phyloP scores from a whole-genome alignment of 2,113 vertebrate species.

The Cebidichthys violaceus region DNA sequence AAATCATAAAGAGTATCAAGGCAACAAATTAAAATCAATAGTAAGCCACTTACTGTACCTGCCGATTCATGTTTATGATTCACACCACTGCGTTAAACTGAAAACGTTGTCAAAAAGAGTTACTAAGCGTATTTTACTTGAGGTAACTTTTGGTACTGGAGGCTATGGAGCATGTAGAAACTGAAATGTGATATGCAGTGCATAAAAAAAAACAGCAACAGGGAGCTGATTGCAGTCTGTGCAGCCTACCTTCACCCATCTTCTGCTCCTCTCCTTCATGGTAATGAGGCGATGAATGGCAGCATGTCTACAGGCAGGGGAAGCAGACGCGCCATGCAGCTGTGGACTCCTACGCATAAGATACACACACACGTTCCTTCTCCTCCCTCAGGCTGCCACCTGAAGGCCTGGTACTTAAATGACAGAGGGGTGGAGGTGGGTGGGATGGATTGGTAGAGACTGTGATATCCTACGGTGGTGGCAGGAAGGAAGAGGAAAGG shows the following conservation, averaged over 20 bases:
- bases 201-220: slow-evolving; percentile 51
- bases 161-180: slow-evolving; percentile 41
- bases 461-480: slow-evolving; percentile 25
- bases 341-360: slow-evolving; percentile 71
- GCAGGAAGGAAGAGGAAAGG: slow-evolving; percentile 19
- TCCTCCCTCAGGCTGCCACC: slow-evolving; percentile 62
- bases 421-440: slow-evolving; percentile 44
- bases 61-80: slow-evolving; percentile 15
- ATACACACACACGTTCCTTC: slow-evolving; percentile 39
- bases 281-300: slow-evolving; percentile 80
- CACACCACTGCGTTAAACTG: background rate
- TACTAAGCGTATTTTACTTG: slow-evolving; percentile 27
- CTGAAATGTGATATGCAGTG: slow-evolving; percentile 50
- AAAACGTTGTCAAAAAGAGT: background rate
- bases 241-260: slow-evolving; percentile 70
- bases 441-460: slow-evolving; percentile 35
- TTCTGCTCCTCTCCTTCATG: slow-evolving; percentile 68
- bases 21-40: background rate
- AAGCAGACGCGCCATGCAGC: slow-evolving; percentile 73
- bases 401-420: slow-evolving; percentile 55
- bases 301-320: slow-evolving; percentile 75
- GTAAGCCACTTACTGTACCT: slow-evolving; percentile 11
- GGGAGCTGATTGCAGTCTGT: slow-evolving; percentile 71
- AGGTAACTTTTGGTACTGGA: slow-evolving; percentile 35
- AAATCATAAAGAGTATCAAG: background rate